phyloP scores from a whole-genome alignment of 2,113 vertebrate genomes.

The Steatornis caripensis region DNA sequence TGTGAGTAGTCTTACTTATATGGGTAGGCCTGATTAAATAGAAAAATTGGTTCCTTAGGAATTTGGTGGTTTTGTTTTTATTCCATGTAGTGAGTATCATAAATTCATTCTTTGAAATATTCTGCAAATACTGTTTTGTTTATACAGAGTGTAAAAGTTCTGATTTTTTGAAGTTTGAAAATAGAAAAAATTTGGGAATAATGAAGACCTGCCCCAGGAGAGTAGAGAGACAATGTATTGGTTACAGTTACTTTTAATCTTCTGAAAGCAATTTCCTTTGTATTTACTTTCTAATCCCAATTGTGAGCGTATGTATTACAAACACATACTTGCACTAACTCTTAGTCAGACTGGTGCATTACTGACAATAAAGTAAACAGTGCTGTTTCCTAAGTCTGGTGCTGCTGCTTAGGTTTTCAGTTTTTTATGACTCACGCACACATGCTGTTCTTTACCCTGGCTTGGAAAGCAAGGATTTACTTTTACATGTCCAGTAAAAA shows the following conservation, averaged over 20 bases:
- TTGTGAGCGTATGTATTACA: not conserved
- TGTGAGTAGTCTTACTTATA: not conserved
- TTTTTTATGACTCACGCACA: constrained; percentile 58
- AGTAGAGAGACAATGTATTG: not conserved
- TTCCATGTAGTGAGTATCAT: not conserved
- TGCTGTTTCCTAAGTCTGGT: not conserved
- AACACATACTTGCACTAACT: not conserved
- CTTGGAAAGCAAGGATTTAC: constrained; percentile 39
- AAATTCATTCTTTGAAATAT: not conserved
- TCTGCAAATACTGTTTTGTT: not conserved
- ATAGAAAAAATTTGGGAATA: not conserved
- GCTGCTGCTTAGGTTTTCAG: constrained; percentile 46
- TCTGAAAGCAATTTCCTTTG: not conserved
- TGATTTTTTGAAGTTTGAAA: not conserved
- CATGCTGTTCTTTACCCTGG: constrained; percentile 55
- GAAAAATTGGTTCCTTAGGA: not conserved
- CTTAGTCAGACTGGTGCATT: not conserved
- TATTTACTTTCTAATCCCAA: not conserved
- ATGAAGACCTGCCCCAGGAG: not conserved
- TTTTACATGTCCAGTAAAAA: constrained; percentile 47
- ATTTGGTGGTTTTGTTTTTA: not conserved
- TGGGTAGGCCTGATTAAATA: not conserved
- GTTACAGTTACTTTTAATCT: not conserved
- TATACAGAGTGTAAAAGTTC: not conserved
- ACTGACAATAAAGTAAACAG: constrained; percentile 14